phyloP scores from a whole-genome alignment of 2,797 vertebrate species.

The Chromobotia macracanthus region DNA sequence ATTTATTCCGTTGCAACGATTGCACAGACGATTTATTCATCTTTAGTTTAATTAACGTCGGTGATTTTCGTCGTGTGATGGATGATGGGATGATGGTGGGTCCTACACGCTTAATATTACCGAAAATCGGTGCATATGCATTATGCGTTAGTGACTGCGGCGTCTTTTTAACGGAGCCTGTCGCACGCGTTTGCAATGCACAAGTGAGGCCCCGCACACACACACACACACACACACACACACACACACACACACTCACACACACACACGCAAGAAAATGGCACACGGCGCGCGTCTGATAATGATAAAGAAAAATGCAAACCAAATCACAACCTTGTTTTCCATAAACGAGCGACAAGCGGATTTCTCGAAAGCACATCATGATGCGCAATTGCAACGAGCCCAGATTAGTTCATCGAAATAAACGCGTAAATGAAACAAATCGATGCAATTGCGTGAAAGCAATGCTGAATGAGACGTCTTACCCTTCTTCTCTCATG shows the following conservation, averaged over 20 bases:
- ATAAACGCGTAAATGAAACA: neutral
- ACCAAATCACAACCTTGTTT: slow-evolving; percentile 76
- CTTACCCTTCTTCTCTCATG: slow-evolving; percentile 41
- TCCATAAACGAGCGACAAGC: slow-evolving; percentile 31
- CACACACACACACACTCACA: slow-evolving; percentile 24
- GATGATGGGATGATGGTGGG: too few species aligned
- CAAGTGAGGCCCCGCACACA: slow-evolving; percentile 45
- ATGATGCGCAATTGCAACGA: neutral
- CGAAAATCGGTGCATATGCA: slow-evolving; percentile 25
- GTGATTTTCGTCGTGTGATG: too few species aligned
- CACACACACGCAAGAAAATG: slow-evolving; percentile 44
- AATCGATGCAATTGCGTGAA: slow-evolving; percentile 8
- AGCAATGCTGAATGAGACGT: neutral
- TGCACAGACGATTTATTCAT: neutral
- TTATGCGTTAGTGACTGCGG: slow-evolving; percentile 48
- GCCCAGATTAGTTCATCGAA: too few species aligned
- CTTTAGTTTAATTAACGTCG: too few species aligned
- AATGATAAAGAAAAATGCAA: slow-evolving; percentile 49
- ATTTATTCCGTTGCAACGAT: neutral
- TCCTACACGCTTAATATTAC: too few species aligned
- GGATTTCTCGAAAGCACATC: neutral
- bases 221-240: slow-evolving; percentile 24
- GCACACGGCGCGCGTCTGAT: slow-evolving; percentile 36
- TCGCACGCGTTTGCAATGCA: slow-evolving; percentile 47
- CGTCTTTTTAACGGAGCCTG: slow-evolving; percentile 42